phyloP scores from a whole-genome alignment of 2,113 vertebrate genomes.

The Tylochromis polylepis region DNA sequence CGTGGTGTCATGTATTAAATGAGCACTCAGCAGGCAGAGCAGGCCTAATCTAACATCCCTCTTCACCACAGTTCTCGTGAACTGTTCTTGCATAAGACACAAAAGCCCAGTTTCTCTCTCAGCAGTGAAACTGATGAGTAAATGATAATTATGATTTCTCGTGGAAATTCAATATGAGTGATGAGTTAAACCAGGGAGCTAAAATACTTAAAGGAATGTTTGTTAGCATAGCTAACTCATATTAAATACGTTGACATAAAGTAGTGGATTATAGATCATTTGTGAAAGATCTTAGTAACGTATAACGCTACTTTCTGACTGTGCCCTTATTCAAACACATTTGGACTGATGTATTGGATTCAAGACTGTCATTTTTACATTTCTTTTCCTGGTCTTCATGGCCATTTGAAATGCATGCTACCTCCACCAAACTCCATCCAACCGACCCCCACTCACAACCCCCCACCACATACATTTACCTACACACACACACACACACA shows the following conservation, averaged over 20 bases:
- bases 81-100: neutral
- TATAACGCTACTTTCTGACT: no score
- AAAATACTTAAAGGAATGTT: neutral
- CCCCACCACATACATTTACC: neutral
- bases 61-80: neutral
- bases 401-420: neutral
- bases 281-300: neutral
- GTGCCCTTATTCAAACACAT: neutral
- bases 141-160: neutral
- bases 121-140: neutral
- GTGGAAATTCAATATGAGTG: neutral
- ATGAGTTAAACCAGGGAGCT: neutral
- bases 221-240: neutral
- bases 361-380: neutral
- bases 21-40: neutral
- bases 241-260: neutral
- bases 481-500: neutral
- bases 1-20: neutral
- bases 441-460: neutral
- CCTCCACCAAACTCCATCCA: neutral
- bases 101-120: neutral
- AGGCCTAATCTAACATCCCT: neutral
- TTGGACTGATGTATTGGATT: neutral
- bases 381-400: neutral
- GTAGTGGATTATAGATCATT: neutral